Evolutionary conservation across 2,888 invertebrate species (phyloP).

Genomic region (Penaeus monodon): DNA sequence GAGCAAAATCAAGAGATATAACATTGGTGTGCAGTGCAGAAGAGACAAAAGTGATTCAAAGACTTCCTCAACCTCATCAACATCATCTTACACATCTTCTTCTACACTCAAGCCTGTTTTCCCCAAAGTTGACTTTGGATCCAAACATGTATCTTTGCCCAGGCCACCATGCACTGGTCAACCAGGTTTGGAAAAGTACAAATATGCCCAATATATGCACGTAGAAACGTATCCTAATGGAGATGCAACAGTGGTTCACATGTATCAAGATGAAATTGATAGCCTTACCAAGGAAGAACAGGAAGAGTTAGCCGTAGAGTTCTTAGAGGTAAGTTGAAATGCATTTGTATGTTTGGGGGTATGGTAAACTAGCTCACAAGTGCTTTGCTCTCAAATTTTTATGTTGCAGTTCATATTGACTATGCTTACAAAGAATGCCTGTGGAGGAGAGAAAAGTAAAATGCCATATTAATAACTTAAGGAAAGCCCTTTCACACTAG

Average conservation of each 20-base stretch:
- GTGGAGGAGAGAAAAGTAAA: too few relatives aligned
- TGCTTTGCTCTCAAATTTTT: too few relatives aligned
- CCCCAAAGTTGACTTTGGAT: constrained; percentile 47
- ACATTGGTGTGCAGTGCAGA: constrained; percentile 81
- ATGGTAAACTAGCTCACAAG: too few relatives aligned
- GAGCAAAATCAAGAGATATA: constrained; percentile 79
- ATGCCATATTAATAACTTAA: too few relatives aligned
- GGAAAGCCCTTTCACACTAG: too few relatives aligned
- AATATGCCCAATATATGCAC: constrained; percentile 81
- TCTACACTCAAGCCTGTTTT: constrained; percentile 23
- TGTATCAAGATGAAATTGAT: constrained; percentile 91
- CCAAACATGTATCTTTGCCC: constrained; percentile 57
- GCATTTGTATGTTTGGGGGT: too few relatives aligned
- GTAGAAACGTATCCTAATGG: constrained; percentile 95
- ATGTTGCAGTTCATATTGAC: too few relatives aligned
- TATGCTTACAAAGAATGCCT: too few relatives aligned
- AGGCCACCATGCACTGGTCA: constrained; percentile 49
- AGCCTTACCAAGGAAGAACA: constrained; percentile 77
- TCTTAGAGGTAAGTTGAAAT: constrained; percentile 57
- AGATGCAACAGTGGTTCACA: constrained; percentile 89
- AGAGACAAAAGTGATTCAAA: constrained; percentile 70
- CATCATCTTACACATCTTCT: background rate
- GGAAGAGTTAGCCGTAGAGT: constrained; percentile 65
- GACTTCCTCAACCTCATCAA: constrained; percentile 20
- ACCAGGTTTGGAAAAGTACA: constrained; percentile 67